A percentile compares a stretch with the other conserved stretches of the same genome.
Conservation (phyloP, 1,140 invertebrate genomes). For the Drosophila baimaii region DNA sequence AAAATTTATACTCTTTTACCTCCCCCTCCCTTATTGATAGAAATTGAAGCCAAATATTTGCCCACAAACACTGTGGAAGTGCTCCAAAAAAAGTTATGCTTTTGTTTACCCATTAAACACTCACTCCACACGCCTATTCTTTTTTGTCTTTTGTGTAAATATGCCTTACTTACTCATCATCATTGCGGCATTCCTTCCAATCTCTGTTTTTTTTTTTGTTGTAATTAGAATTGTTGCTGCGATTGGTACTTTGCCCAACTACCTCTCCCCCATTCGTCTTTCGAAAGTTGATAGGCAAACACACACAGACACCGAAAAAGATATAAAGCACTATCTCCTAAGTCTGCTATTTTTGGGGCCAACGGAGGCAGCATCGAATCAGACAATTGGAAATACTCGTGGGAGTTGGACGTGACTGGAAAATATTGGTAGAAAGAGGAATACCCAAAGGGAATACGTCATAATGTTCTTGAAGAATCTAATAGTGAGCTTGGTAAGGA, state of each 20-base stretch:
- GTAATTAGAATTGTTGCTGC: constrained; percentile 39
- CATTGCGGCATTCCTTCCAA: constrained; percentile 45
- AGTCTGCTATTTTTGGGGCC: constrained; percentile 55
- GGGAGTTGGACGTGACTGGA: constrained; percentile 47
- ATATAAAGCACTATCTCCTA: constrained; percentile 56
- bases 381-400: constrained; percentile 51
- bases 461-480: constrained; percentile 54
- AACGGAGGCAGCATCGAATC: constrained; percentile 42
- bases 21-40: not conserved
- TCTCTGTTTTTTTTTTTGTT: constrained; percentile 41
- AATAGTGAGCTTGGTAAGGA: constrained; percentile 47
- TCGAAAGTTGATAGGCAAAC: constrained; percentile 67
- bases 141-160: constrained; percentile 47
- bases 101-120: constrained; percentile 40
- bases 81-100: constrained; percentile 13
- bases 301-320: constrained; percentile 52
- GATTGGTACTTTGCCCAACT: constrained; percentile 59
- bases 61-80: not conserved
- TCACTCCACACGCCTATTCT: constrained; percentile 4
- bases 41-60: constrained; percentile 26
- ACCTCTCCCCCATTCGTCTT: constrained; percentile 52
- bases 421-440: not conserved
- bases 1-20: too few relatives aligned
- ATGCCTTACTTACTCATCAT: constrained; percentile 48
- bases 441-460: constrained; percentile 20